Conservation (phyloP, 2,888 invertebrate genomes). For the Dysmachus trigonus region DNA sequence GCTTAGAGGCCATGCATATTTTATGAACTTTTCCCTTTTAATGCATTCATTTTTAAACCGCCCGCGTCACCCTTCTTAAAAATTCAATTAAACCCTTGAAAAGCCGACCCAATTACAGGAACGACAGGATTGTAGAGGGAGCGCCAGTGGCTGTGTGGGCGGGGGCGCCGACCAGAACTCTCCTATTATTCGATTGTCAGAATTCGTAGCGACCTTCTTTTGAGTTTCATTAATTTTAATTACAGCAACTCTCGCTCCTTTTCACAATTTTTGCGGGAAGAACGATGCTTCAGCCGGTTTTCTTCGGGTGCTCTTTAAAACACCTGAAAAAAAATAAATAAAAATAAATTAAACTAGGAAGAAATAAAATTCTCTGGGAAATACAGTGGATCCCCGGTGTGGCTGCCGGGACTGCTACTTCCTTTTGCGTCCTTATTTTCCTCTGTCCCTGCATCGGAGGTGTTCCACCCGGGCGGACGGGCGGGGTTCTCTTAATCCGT, state of each 20-base stretch:
- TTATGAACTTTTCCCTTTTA: slow-evolving; percentile 31
- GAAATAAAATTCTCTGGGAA: neutral
- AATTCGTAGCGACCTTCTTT: slow-evolving; percentile 31
- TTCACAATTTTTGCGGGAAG: slow-evolving; percentile 29
- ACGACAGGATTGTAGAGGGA: neutral
- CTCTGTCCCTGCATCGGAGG: neutral
- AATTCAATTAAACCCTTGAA: slow-evolving; percentile 39
- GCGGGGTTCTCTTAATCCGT: neutral
- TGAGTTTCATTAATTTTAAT: slow-evolving; percentile 39
- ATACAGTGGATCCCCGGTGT: neutral
- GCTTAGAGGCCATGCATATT: slow-evolving; percentile 2
- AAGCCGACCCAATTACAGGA: slow-evolving; percentile 34
- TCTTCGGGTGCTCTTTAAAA: slow-evolving; percentile 9
- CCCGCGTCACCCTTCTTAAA: slow-evolving; percentile 22
- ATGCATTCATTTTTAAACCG: slow-evolving; percentile 24
- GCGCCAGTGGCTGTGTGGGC: neutral
- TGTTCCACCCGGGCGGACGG: neutral
- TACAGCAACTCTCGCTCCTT: slow-evolving; percentile 26
- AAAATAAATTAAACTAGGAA: neutral
- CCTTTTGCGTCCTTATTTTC: neutral
- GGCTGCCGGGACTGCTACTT: neutral
- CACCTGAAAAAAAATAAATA: neutral
- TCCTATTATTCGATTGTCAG: slow-evolving; percentile 36
- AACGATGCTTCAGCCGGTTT: neutral
- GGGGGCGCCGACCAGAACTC: neutral